These are phyloP conservation scores for Pogoniulus pusillus DNA, from an alignment of 2,797 vertebrate genomes.

Conservation along the genomic window DNA sequence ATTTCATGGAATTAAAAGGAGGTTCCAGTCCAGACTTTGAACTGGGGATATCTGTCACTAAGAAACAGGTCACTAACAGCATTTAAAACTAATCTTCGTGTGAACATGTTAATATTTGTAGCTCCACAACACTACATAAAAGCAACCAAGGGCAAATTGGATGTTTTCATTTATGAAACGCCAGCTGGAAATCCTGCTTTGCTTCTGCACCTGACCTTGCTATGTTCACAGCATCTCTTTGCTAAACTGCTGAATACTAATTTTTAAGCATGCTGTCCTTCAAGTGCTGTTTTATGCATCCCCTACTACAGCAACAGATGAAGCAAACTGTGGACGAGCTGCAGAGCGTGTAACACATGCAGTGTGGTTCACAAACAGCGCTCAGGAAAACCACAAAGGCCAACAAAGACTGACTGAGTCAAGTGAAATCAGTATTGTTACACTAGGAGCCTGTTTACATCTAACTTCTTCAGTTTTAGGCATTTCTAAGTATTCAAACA, in stretches of 20 bases:
- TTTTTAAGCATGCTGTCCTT: background rate
- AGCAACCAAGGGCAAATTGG: background rate
- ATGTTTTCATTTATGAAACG: conserved; percentile 13
- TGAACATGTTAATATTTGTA: background rate
- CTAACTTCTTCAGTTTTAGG: background rate
- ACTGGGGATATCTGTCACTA: background rate
- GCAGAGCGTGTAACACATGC: background rate
- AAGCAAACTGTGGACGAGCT: background rate
- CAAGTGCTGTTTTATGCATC: background rate
- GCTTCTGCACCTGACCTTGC: conserved; percentile 39
- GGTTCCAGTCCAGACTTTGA: background rate
- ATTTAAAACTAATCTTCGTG: background rate
- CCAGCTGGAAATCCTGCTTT: conserved; percentile 6
- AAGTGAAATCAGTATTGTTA: background rate
- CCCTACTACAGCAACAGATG: conserved; percentile 6
- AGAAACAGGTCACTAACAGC: background rate
- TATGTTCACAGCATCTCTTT: background rate
- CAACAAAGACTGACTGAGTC: conserved; percentile 16
- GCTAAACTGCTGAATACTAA: conserved; percentile 51
- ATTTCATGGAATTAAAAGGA: conserved; percentile 9
- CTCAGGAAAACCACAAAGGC: conserved; percentile 43
- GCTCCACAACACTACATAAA: background rate
- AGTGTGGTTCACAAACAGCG: conserved; percentile 7
- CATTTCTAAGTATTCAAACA: background rate
- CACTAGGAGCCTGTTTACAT: background rate